These are phyloP conservation scores for Grammomys dolichurus DNA, from an alignment of 2,113 vertebrate genomes.

Conservation along the genomic window DNA sequence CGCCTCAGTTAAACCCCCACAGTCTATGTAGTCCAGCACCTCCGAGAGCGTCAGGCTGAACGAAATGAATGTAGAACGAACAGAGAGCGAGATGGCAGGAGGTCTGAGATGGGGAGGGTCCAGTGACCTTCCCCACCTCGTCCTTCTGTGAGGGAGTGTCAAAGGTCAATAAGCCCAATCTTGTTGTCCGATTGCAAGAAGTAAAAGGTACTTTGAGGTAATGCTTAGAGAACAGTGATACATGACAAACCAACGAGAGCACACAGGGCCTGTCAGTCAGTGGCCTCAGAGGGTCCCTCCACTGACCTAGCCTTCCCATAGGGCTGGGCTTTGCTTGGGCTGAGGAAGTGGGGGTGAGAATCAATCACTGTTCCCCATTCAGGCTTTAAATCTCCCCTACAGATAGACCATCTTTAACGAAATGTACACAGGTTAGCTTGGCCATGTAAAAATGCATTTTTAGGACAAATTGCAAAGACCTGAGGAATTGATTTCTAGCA, in stretches of 20 bases:
- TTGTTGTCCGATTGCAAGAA: background rate
- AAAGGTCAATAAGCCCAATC: too few relatives aligned
- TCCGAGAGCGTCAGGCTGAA: background rate
- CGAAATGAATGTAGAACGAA: background rate
- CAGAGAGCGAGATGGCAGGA: background rate
- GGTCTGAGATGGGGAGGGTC: too few relatives aligned
- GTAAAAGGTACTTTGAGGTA: background rate
- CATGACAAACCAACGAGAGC: background rate
- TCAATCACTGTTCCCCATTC: background rate
- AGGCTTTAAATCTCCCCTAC: background rate
- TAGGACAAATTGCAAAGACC: constrained; percentile 39
- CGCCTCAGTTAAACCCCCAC: background rate
- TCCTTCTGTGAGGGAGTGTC: background rate
- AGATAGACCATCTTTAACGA: constrained; percentile 11
- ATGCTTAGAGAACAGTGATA: background rate
- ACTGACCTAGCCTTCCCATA: background rate
- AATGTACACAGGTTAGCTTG: constrained; percentile 18
- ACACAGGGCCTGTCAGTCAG: background rate
- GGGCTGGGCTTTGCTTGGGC: background rate
- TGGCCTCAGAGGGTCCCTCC: background rate
- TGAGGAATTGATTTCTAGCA: constrained; percentile 10
- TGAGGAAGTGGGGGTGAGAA: background rate
- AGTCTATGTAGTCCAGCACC: too few relatives aligned
- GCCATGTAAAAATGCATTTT: background rate
- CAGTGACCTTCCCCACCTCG: too few relatives aligned